Conservation (phyloP, 2,113 vertebrate genomes). For the Lepidiolamprologus cunningtoni region DNA sequence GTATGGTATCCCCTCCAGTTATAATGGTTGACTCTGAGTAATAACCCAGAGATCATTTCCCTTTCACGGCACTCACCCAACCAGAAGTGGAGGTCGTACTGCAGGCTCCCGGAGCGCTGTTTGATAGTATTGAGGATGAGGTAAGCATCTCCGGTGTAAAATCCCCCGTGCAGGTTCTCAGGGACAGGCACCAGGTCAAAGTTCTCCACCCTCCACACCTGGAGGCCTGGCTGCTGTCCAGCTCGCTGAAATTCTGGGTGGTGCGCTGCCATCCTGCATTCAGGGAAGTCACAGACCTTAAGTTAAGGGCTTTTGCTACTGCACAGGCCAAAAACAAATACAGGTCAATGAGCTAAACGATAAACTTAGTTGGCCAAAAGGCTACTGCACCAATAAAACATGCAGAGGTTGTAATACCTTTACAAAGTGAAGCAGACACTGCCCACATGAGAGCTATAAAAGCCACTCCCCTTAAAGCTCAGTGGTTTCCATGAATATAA, state of each 20-base stretch:
- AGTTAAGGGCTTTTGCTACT: neutral
- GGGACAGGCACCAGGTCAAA: slow-evolving; percentile 93
- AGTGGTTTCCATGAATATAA: slow-evolving; percentile 24
- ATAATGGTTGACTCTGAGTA: neutral
- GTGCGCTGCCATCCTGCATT: slow-evolving; percentile 81
- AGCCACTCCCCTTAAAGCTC: slow-evolving; percentile 1
- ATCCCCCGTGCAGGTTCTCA: slow-evolving; percentile 84
- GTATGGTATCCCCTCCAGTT: neutral
- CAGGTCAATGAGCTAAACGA: neutral
- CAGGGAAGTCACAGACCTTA: slow-evolving; percentile 9
- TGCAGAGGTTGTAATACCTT: neutral
- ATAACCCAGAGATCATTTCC: neutral
- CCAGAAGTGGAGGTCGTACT: slow-evolving; percentile 97
- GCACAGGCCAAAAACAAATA: neutral
- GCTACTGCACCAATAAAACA: neutral
- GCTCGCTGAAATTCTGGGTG: slow-evolving; percentile 89
- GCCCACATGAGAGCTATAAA: neutral
- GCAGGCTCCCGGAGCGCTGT: slow-evolving; percentile 82
- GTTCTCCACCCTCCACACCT: slow-evolving; percentile 96
- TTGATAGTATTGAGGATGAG: slow-evolving; percentile 90
- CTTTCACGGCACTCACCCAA: slow-evolving; percentile 72
- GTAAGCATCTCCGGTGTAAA: slow-evolving; percentile 93
- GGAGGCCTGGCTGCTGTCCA: slow-evolving; percentile 84
- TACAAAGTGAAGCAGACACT: neutral
- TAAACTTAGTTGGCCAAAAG: neutral